phyloP scores from a whole-genome alignment of 2,797 vertebrate species.

The Periparus ater region DNA sequence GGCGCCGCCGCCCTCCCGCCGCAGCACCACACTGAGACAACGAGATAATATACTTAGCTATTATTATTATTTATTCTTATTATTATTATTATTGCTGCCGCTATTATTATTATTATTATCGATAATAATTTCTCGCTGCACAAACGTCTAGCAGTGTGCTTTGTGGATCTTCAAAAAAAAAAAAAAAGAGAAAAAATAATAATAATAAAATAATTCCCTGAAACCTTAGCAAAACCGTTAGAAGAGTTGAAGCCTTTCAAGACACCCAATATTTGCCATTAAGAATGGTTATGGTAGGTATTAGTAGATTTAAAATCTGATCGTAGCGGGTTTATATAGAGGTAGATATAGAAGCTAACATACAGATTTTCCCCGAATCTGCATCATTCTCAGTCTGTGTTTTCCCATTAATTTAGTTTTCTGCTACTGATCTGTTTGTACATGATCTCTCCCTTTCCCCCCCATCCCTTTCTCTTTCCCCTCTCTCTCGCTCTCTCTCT shows the following conservation, averaged over 20 bases:
- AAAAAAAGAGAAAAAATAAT: neutral
- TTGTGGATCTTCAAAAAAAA: slow-evolving; percentile 73
- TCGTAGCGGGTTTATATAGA: slow-evolving; percentile 65
- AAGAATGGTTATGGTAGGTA: slow-evolving; percentile 99
- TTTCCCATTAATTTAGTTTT: slow-evolving; percentile 78
- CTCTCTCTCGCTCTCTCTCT: neutral
- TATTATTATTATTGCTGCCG: neutral
- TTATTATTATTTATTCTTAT: neutral
- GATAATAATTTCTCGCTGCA: slow-evolving; percentile 57
- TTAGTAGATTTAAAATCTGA: slow-evolving; percentile 77
- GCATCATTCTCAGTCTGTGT: slow-evolving; percentile 77
- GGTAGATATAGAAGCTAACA: slow-evolving; percentile 64
- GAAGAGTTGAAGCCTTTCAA: slow-evolving; percentile 82
- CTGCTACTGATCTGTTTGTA: slow-evolving; percentile 73
- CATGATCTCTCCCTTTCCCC: slow-evolving; percentile 70
- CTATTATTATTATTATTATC: neutral
- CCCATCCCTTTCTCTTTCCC: neutral
- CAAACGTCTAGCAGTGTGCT: slow-evolving; percentile 70
- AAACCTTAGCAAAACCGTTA: slow-evolving; percentile 78
- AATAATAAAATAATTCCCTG: slow-evolving; percentile 71
- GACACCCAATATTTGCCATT: slow-evolving; percentile 82
- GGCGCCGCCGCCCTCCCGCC: neutral
- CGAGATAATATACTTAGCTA: neutral
- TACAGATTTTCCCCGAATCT: slow-evolving; percentile 70
- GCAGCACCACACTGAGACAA: neutral